Evolutionary conservation across 2,888 invertebrate species (phyloP).

Genomic region (Drosophila borborema): DNA sequence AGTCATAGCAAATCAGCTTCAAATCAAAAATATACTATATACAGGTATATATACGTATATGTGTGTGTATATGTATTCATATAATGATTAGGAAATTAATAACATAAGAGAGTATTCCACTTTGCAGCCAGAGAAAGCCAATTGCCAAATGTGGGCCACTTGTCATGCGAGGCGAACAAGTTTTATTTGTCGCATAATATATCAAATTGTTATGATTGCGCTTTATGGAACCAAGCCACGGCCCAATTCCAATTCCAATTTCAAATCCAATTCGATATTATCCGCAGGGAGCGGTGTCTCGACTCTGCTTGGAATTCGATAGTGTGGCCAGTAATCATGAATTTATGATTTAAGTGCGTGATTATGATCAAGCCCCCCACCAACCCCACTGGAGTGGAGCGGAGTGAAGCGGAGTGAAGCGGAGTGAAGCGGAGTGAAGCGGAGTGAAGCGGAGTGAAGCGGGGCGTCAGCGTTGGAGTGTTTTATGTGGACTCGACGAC

Average conservation of each 20-base stretch:
- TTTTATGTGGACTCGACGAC: slow-evolving; percentile 41
- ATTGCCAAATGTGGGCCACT: slow-evolving; percentile 16
- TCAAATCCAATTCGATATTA: slow-evolving; percentile 19
- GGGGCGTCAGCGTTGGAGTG: neutral
- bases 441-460: too few relatives aligned
- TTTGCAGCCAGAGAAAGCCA: slow-evolving; percentile 38
- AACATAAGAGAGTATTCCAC: slow-evolving; percentile 5
- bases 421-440: too few relatives aligned
- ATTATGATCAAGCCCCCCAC: slow-evolving; percentile 48
- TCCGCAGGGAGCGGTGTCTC: slow-evolving; percentile 59
- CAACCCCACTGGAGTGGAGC: slow-evolving; percentile 2
- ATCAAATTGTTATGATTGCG: slow-evolving; percentile 66
- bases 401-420: neutral
- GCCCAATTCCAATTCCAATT: slow-evolving; percentile 31
- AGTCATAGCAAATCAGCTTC: neutral
- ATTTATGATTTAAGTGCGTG: slow-evolving; percentile 82
- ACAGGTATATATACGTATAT: neutral
- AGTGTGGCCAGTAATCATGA: slow-evolving; percentile 61
- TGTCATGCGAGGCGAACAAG: slow-evolving; percentile 46
- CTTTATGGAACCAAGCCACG: slow-evolving; percentile 32
- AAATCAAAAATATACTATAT: neutral
- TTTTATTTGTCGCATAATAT: slow-evolving; percentile 61
- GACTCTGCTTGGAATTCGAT: slow-evolving; percentile 68
- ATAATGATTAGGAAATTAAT: neutral
- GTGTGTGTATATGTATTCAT: neutral